phyloP scores from a whole-genome alignment of 2,113 vertebrate genomes.

The Martes martes region DNA sequence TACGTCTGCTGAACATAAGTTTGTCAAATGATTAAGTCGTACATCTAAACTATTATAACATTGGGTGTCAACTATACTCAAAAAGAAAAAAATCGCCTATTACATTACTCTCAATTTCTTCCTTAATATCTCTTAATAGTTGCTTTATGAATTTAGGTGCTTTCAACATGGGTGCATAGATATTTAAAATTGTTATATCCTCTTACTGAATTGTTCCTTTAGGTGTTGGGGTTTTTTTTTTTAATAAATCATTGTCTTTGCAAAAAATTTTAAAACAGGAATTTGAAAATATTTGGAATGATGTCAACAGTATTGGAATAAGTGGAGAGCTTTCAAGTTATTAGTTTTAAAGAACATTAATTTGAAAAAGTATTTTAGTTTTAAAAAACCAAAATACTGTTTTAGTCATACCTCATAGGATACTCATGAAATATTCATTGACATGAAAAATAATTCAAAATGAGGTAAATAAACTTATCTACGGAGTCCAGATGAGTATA shows the following conservation, averaged over 20 bases:
- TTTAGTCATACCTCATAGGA: background rate
- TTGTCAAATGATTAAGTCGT: background rate
- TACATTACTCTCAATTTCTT: background rate
- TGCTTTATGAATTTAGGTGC: background rate
- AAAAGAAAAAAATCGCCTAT: background rate
- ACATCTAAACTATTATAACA: background rate
- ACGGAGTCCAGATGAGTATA: background rate
- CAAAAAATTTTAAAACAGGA: background rate
- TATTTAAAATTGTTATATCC: background rate
- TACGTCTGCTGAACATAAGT: background rate
- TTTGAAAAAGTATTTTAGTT: background rate
- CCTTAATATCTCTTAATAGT: background rate
- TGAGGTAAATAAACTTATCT: background rate
- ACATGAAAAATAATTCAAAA: conserved; percentile 11
- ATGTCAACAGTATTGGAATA: background rate
- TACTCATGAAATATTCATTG: background rate
- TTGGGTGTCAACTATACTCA: background rate
- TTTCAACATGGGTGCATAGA: background rate
- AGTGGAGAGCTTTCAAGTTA: background rate
- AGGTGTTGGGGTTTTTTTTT: background rate
- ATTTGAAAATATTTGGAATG: background rate
- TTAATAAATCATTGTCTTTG: background rate
- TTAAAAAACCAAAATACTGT: background rate
- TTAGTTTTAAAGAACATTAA: background rate
- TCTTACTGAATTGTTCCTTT: background rate